Conservation (phyloP, 2,888 invertebrate species). For the Macrophya annulata region DNA sequence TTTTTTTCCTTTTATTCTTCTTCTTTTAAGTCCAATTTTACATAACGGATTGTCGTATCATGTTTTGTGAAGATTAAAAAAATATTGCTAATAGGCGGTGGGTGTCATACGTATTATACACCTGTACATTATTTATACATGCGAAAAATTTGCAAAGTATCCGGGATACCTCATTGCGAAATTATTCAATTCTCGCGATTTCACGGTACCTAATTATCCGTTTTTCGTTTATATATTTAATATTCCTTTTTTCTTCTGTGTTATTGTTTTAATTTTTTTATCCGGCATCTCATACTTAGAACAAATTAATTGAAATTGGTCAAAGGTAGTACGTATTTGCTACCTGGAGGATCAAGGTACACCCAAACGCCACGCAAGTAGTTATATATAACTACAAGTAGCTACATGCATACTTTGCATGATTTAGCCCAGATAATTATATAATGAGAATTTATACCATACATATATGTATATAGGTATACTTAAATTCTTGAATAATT, state of each 20-base stretch:
- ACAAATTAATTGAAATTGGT: background rate
- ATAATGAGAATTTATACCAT: background rate
- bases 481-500: background rate
- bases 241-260: background rate
- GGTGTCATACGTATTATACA: slow-evolving; percentile 2
- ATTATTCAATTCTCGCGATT: background rate
- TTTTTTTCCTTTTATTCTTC: background rate
- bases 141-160: background rate
- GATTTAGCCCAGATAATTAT: slow-evolving; percentile 9
- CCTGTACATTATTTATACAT: background rate
- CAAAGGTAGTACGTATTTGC: background rate
- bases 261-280: background rate
- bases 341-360: background rate
- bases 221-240: background rate
- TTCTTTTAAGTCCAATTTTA: slow-evolving; percentile 58
- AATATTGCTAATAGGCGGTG: background rate
- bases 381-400: background rate
- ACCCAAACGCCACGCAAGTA: slow-evolving; percentile 5
- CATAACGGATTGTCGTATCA: slow-evolving; percentile 70
- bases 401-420: background rate
- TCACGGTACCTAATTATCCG: background rate
- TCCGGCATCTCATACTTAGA: background rate
- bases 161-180: background rate
- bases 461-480: background rate
- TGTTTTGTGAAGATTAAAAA: slow-evolving; percentile 53